A percentile compares a stretch with the other conserved stretches of the same genome.
Conservation (phyloP, 2,797 vertebrate genomes). For the Hippopotamyrus pictus region DNA sequence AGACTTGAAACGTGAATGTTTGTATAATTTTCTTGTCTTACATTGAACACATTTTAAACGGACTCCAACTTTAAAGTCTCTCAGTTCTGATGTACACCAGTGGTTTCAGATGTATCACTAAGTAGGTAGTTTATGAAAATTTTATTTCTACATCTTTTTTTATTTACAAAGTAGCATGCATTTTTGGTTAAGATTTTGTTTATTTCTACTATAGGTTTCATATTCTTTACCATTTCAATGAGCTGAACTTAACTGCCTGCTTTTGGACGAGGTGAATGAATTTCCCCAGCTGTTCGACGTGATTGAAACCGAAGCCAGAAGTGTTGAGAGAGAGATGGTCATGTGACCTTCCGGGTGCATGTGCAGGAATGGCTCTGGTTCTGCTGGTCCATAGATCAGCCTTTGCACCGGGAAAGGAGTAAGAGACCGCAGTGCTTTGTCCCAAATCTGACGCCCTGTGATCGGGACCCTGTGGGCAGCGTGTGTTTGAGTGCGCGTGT, state of each 20-base stretch:
- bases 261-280: neutral
- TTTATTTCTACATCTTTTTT: constrained; percentile 12
- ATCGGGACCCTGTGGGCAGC: neutral
- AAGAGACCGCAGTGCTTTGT: neutral
- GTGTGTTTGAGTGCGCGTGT: neutral
- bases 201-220: constrained; percentile 8
- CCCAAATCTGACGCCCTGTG: neutral
- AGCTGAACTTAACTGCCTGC: constrained; percentile 5
- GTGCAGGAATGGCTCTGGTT: neutral
- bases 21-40: neutral
- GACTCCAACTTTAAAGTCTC: neutral
- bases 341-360: neutral
- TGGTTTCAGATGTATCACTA: neutral
- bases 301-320: neutral
- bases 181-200: neutral
- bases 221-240: constrained; percentile 9
- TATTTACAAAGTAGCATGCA: neutral
- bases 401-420: neutral
- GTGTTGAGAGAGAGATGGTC: neutral
- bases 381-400: neutral
- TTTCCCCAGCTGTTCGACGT: neutral
- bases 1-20: neutral
- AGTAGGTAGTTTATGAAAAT: constrained; percentile 11
- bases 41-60: neutral
- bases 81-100: constrained; percentile 8